Base-by-base conservation (phyloP, 1,140 invertebrate genomes). In the Penaeus vannamei region DNA sequence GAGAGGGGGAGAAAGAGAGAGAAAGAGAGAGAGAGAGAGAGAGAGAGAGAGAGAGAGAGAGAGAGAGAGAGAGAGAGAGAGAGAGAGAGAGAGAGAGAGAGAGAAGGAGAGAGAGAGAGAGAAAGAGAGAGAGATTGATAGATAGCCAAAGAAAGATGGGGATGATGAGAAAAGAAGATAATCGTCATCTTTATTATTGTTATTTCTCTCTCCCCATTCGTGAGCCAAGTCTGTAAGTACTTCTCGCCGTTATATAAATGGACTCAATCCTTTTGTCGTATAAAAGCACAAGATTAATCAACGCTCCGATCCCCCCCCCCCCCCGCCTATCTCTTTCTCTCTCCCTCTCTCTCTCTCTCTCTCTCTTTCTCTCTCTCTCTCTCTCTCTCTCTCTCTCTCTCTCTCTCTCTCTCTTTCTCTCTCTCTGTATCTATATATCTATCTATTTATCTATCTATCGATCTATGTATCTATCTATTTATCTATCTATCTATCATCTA, bases 401-500 rank as follows among this genome's bases (percentile, higher is more conserved):
- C 23, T 26, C n/a, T 32, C 29, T 77, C n/a, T 77, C 23, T 20
- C 19, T 26, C 19, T 29, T 12, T 20, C 23, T 77, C n/a, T 23
- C 3, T 8, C 3, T 23, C 8, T 3, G 2, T 4, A 1, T 20
- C 32, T 29, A 3, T 77, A 3, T 77, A 3, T 77, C 19, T 23
- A 1, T 29, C 23, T 23, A 3, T 77, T 4, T 77, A 3, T 77
- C 23, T 77, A 3, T 77, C 23, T 77, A 3, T 77, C 23, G 12
- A 42, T 81, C 36, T 81, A 42, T 81, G 23, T 81, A 42, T 81
- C 36, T 81, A 42, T 81, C 36, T 81, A 42, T 81, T 22, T 81
- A 81, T 81, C 42, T 81, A 46, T 81, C 42, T 81, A 81, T 81
- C 8, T 3, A 3, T 4, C 3, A 1, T 20, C 32, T 29, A 3